phyloP scores from a whole-genome alignment of 1,140 invertebrate genomes.

The Drosophila eugracilis region DNA sequence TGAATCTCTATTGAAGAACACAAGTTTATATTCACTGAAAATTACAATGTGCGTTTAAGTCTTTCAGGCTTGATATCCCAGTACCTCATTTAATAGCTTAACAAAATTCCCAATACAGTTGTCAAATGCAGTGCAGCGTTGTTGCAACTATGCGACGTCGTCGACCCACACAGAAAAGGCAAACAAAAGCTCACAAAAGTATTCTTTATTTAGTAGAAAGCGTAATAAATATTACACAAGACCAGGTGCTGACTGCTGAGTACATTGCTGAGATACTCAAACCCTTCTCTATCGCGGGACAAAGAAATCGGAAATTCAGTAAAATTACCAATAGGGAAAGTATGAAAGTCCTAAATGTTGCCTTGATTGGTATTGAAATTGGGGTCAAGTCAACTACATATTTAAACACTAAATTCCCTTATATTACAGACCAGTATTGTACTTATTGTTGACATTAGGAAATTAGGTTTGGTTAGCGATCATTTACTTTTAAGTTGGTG shows the following conservation, averaged over 20 bases:
- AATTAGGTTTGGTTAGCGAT: no score
- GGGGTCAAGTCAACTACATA: no score
- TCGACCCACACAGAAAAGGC: slow-evolving; percentile 14
- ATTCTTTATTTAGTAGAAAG: slow-evolving; percentile 75
- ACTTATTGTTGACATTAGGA: no score
- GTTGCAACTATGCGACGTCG: slow-evolving; percentile 15
- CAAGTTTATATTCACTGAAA: neutral
- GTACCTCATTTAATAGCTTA: neutral
- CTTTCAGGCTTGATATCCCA: neutral
- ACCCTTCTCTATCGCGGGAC: slow-evolving; percentile 18
- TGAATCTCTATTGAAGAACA: no score
- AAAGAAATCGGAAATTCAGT: slow-evolving; percentile 52
- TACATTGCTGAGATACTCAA: slow-evolving; percentile 20
- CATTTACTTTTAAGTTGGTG: no score
- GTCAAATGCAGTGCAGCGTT: slow-evolving; percentile 54
- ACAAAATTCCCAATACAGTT: slow-evolving; percentile 29
- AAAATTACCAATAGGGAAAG: slow-evolving; percentile 36
- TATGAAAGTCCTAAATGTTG: slow-evolving; percentile 38
- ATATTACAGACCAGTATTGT: no score
- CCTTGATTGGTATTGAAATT: slow-evolving; percentile 29
- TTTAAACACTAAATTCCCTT: no score
- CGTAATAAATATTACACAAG: slow-evolving; percentile 80
- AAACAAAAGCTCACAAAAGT: slow-evolving; percentile 52
- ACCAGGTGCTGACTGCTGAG: slow-evolving; percentile 58
- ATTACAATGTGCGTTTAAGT: neutral